Conservation (phyloP, 2,113 vertebrate species). For the Gymnobelideus leadbeateri region DNA sequence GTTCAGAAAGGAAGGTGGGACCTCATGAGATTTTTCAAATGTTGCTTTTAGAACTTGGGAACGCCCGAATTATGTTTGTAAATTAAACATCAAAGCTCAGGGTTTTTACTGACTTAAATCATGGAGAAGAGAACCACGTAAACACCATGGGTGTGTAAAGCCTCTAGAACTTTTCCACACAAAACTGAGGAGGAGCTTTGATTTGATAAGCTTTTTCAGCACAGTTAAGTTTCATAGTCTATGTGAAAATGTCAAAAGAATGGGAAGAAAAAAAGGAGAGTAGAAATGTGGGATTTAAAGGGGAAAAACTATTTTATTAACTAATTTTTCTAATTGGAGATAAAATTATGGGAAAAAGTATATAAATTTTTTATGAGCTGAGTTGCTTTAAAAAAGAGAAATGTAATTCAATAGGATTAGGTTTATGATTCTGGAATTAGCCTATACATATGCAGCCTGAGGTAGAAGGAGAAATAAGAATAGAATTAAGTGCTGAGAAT, state of each 20-base stretch:
- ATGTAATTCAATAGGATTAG: constrained; percentile 8
- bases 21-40: neutral
- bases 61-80: neutral
- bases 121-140: neutral
- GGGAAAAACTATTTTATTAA: neutral
- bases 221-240: neutral
- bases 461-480: constrained; percentile 7
- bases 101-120: neutral
- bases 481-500: neutral
- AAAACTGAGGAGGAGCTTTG: constrained; percentile 14
- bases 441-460: neutral
- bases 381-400: neutral
- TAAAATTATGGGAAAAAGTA: neutral
- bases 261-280: neutral
- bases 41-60: neutral
- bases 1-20: neutral
- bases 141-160: neutral
- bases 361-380: neutral
- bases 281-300: neutral
- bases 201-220: constrained; percentile 19
- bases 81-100: constrained; percentile 3
- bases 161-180: neutral
- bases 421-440: neutral
- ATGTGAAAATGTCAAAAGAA: neutral
- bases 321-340: neutral